Evolutionary conservation across 2,888 invertebrate species (phyloP).

Genomic region (Eugnorisma glareosa): DNA sequence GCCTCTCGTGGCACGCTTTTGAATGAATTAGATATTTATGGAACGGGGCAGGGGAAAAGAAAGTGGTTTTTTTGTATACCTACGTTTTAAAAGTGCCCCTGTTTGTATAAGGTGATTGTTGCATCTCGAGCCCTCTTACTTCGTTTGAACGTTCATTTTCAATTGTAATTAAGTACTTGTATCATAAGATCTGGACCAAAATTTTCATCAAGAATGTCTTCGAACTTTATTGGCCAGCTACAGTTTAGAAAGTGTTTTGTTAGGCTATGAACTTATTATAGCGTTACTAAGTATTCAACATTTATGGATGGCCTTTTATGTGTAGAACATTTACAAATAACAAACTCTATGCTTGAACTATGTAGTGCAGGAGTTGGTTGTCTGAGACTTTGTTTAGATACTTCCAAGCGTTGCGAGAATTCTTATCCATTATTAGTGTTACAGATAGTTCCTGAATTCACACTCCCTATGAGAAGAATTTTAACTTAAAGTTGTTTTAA

Average conservation of each 20-base stretch:
- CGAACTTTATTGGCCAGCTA: background rate
- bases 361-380: background rate
- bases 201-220: background rate
- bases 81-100: background rate
- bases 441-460: slow-evolving; percentile 15
- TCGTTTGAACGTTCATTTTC: background rate
- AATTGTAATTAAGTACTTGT: background rate
- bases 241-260: background rate
- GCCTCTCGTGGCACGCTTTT: slow-evolving; percentile 54
- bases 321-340: background rate
- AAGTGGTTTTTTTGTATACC: background rate
- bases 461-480: background rate
- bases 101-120: background rate
- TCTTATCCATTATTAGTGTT: slow-evolving; percentile 17
- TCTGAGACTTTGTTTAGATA: slow-evolving; percentile 19
- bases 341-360: background rate
- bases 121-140: background rate
- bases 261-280: background rate
- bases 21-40: slow-evolving; percentile 52
- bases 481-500: background rate
- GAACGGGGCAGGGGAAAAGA: background rate
- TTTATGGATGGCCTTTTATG: background rate
- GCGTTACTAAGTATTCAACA: background rate
- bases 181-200: background rate
- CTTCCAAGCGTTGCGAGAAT: background rate